Evolutionary conservation across 1,140 invertebrate genomes (phyloP), one percentile per base, ranked within the genome.

Genomic region (Trissolcus basalis): DNA sequence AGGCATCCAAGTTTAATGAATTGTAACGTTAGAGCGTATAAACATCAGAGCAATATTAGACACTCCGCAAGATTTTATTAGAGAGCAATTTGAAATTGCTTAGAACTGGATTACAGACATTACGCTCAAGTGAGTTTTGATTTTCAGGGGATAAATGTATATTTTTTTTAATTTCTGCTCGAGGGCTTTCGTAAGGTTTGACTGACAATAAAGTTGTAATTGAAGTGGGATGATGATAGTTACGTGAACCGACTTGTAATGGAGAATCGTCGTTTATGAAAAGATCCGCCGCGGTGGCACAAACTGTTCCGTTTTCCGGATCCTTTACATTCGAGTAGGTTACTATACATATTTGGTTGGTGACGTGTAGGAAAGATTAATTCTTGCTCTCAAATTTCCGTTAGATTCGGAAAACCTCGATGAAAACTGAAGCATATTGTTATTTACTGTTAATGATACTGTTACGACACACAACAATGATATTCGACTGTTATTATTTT

Each of bases 21-120:
- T 65, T 65, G 70, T 65, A 73, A 73, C 70, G 55, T 64, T 64
- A 35, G 48, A 41, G 53, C n/a, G 43, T 60, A 59, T 47, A 54
- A 73, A 65, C 47, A 36, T 12, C 54, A 32, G 70, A 60, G 51
- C 16, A 35, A 14, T 49, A 55, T 64, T 54, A 56, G 44, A 1
- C 36, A 61, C 50, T 65, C 41, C 55, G 51, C 45, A 60, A 73
- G 61, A 55, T 55, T 65, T 73, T 73, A 73, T 73, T 48, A 49
- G 11, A 65, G 35, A 59, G 69, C 16, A 64, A 72, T 64, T 72
- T 60, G 11, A 53, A 59, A 60, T 49, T 44, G 61, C 43, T 73
- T 65, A 73, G 35, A 65, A 58, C 15, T 53, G 44, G 49, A 65
- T 65, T 64, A 65, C 60, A 58, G 60, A 58, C 33, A 64, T 72